Conservation (phyloP, 2,888 invertebrate species). For the Eugnorisma glareosa region DNA sequence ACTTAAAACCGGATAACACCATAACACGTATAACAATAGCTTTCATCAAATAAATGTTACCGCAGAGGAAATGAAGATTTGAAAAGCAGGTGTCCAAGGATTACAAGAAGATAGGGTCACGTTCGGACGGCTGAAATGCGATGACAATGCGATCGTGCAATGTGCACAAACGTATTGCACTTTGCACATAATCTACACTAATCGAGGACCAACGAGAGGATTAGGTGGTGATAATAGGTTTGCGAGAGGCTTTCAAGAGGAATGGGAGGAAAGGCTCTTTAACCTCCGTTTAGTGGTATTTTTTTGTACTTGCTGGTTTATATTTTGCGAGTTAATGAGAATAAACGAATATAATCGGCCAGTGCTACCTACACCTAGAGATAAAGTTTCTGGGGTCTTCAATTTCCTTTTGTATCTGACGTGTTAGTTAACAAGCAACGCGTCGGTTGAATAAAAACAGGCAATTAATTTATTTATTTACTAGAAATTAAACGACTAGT, state of each 20-base stretch:
- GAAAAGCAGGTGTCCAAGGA: conserved; percentile 88
- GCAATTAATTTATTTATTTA: conserved; percentile 12
- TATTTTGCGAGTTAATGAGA: not conserved
- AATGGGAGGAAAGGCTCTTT: not conserved
- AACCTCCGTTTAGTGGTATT: not conserved
- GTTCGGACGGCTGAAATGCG: conserved; percentile 84
- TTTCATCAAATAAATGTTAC: conserved; percentile 63
- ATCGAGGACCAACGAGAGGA: conserved; percentile 65
- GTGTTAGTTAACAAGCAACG: not conserved
- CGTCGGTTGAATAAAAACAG: not conserved
- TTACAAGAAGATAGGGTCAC: conserved; percentile 88
- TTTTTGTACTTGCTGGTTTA: not conserved
- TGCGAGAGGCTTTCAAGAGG: not conserved
- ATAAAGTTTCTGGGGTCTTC: not conserved
- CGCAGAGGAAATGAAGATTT: conserved; percentile 76
- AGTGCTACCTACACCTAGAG: not conserved
- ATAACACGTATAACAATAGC: conserved; percentile 46
- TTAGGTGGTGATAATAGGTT: conserved; percentile 39
- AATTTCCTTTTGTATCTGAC: not conserved
- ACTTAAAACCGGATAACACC: conserved; percentile 26
- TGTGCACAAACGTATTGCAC: conserved; percentile 76
- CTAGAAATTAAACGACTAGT: not conserved
- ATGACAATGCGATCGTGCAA: conserved; percentile 87
- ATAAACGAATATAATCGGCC: not conserved
- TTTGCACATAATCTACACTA: conserved; percentile 71